phyloP scores from a whole-genome alignment of 1,140 invertebrate species.

The Papilio helenus region DNA sequence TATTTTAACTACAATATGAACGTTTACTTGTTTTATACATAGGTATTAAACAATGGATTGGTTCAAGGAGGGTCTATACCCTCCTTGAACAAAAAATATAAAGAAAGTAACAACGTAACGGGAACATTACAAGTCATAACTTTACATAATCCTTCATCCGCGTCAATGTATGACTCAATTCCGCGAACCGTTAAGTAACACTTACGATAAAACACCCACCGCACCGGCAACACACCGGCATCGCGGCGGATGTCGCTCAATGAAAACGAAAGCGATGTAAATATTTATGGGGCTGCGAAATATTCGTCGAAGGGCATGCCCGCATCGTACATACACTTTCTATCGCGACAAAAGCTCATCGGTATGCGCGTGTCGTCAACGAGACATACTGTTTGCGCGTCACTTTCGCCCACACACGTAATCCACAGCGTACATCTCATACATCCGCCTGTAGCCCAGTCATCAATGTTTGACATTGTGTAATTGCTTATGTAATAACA shows the following conservation, averaged over 20 bases:
- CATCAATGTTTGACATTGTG: conserved; percentile 53
- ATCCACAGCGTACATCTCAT: conserved; percentile 56
- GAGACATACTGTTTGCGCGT: conserved; percentile 56
- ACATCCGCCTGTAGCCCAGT: conserved; percentile 55
- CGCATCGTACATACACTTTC: conserved; percentile 74
- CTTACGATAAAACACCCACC: conserved; percentile 59
- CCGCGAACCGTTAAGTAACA: conserved; percentile 67
- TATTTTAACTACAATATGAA: background rate
- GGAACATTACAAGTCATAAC: conserved; percentile 43
- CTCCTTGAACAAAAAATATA: background rate
- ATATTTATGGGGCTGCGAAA: conserved; percentile 76
- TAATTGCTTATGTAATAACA: conserved; percentile 48
- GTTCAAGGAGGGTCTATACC: no score
- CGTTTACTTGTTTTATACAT: no score
- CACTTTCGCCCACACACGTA: conserved; percentile 71
- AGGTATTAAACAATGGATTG: no score
- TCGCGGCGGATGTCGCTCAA: conserved; percentile 61
- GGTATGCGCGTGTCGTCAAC: conserved; percentile 67
- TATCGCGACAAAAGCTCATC: conserved; percentile 77
- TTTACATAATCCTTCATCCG: conserved; percentile 58
- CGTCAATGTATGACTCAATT: conserved; percentile 56
- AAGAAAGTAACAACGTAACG: conserved; percentile 1
- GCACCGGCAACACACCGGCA: conserved; percentile 42
- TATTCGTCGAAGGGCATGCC: conserved; percentile 79
- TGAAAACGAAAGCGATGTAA: conserved; percentile 78